phyloP scores from a whole-genome alignment of 1,140 invertebrate species.

The Orius insidiosus region DNA sequence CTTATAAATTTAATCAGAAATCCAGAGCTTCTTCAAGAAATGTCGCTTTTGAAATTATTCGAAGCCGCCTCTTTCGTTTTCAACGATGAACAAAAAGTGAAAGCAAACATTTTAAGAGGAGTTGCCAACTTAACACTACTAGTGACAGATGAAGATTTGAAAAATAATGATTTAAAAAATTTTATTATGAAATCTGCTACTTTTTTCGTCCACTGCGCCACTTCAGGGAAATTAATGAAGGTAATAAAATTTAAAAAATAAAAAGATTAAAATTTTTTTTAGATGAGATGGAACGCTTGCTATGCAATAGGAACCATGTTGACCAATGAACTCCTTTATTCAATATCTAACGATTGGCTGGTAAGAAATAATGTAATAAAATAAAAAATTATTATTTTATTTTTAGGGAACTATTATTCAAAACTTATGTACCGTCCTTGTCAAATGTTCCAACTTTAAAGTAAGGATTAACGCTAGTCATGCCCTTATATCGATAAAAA shows the following conservation, averaged over 20 bases:
- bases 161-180: conserved; percentile 3
- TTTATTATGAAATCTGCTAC: conserved; percentile 8
- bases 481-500: conserved; percentile 12
- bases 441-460: conserved; percentile 17
- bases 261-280: conserved; percentile 5
- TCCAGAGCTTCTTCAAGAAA: conserved; percentile 2
- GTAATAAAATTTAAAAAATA: conserved; percentile 4
- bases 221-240: conserved; percentile 14
- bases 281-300: conserved; percentile 18
- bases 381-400: not conserved
- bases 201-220: conserved; percentile 9
- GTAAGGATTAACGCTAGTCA: conserved; percentile 15
- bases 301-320: conserved; percentile 13
- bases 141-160: conserved; percentile 9
- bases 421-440: conserved; percentile 13
- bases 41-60: conserved; percentile 8
- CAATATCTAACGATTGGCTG: conserved; percentile 7
- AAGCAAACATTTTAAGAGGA: conserved; percentile 13
- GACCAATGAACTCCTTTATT: conserved; percentile 10
- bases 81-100: conserved; percentile 13
- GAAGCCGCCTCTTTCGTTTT: conserved; percentile 5
- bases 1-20: not conserved
- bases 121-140: conserved; percentile 6
- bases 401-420: not conserved
- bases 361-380: too few relatives aligned